Conservation (phyloP, 1,140 invertebrate species). For the Hylyphantes graminicola region DNA sequence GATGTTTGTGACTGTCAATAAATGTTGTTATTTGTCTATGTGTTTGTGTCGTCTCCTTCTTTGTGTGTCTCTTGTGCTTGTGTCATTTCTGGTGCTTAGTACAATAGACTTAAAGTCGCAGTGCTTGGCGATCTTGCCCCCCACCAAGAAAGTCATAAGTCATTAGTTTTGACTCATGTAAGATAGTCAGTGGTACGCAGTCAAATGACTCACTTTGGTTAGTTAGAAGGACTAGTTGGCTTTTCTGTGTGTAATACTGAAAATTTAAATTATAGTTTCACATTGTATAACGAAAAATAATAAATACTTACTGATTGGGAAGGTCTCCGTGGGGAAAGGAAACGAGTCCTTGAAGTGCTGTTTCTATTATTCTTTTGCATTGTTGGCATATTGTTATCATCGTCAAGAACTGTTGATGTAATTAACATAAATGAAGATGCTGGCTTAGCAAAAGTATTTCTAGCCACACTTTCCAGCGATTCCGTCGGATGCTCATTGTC, state of each 20-base stretch:
- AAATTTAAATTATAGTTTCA: background rate
- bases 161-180: too few relatives aligned
- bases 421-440: background rate
- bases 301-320: slow-evolving; percentile 48
- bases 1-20: too few relatives aligned
- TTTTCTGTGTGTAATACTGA: background rate
- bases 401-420: slow-evolving; percentile 19
- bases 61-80: too few relatives aligned
- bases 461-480: slow-evolving; percentile 25
- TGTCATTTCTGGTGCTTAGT: too few relatives aligned
- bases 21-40: too few relatives aligned
- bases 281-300: background rate
- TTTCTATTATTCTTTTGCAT: slow-evolving; percentile 12
- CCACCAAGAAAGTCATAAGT: too few relatives aligned
- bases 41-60: too few relatives aligned
- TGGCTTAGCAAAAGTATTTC: slow-evolving; percentile 2
- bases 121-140: too few relatives aligned
- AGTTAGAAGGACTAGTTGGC: too few relatives aligned
- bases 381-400: slow-evolving; percentile 30
- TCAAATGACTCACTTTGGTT: too few relatives aligned
- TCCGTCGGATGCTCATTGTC: slow-evolving; percentile 31
- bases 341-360: slow-evolving; percentile 33
- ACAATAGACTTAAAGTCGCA: too few relatives aligned
- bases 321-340: slow-evolving; percentile 34
- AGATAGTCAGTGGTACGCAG: too few relatives aligned